A percentile compares a stretch with the other conserved stretches of the same genome.
Evolutionary conservation across 2,113 vertebrate genomes (phyloP).

Genomic region (Ciconia maguari): DNA sequence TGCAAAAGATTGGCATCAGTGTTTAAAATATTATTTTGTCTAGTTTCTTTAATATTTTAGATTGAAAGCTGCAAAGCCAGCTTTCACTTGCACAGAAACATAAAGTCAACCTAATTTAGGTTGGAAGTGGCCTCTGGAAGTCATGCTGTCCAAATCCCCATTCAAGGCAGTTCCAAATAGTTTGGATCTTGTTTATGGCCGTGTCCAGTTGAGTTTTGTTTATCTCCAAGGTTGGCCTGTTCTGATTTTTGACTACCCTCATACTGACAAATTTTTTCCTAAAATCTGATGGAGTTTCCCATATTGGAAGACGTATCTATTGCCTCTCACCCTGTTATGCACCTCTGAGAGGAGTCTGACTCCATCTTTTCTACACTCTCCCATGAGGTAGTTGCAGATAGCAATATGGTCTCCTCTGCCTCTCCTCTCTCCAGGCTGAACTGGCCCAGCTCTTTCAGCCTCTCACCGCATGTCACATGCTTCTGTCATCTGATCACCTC

Average conservation of each 20-base stretch:
- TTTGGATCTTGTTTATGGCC: not conserved
- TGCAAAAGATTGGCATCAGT: not conserved
- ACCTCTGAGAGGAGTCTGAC: not conserved
- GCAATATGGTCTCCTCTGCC: not conserved
- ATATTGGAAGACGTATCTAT: not conserved
- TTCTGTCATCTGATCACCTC: not conserved
- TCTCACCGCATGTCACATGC: rapidly evolving
- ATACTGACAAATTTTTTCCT: not conserved
- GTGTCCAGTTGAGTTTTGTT: not conserved
- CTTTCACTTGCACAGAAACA: not conserved
- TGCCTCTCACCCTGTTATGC: not conserved
- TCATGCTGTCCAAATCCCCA: not conserved
- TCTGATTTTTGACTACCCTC: not conserved
- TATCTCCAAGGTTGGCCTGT: not conserved
- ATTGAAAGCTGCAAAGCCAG: not conserved
- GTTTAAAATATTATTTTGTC: not conserved
- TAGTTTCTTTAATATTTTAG: not conserved
- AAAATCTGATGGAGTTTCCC: not conserved
- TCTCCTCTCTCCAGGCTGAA: not conserved
- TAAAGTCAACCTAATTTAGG: not conserved
- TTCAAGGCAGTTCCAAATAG: not conserved
- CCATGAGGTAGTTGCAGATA: not conserved
- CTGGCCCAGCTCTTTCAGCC: not conserved
- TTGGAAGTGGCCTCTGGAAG: not conserved
- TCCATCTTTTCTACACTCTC: not conserved